Percentiles rank a stretch among this genome's conserved stretches.
These are phyloP conservation scores for Eulemur mongoz DNA, from an alignment of 2,797 vertebrate species.

Conservation along the genomic window DNA sequence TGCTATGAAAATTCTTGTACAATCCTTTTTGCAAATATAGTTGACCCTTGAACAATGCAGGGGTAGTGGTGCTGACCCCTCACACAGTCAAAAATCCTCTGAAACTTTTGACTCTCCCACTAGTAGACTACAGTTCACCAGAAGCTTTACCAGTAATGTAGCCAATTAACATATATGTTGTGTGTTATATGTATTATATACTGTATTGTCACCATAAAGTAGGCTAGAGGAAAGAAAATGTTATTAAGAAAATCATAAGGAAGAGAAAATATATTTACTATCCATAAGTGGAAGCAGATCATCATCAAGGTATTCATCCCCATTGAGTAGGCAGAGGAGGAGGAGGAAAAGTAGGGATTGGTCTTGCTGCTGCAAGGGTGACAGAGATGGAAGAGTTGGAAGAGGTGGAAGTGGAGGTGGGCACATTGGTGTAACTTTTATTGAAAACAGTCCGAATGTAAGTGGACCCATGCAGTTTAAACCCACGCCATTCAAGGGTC, in stretches of 20 bases:
- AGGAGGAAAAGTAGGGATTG: neutral
- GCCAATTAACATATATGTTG: neutral
- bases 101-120: neutral
- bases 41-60: neutral
- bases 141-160: neutral
- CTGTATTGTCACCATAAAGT: neutral
- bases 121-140: neutral
- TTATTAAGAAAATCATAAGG: neutral
- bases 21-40: neutral
- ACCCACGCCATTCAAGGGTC: neutral
- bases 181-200: neutral
- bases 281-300: neutral
- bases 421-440: neutral
- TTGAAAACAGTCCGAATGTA: neutral
- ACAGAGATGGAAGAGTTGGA: neutral
- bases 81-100: neutral
- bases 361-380: neutral
- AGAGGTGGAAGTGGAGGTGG: neutral
- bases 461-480: neutral
- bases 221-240: neutral
- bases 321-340: neutral
- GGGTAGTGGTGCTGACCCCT: neutral
- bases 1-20: neutral
- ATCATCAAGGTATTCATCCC: neutral
- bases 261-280: neutral